A percentile compares a stretch with the other conserved stretches of the same genome.
Conservation (phyloP, 2,888 invertebrate genomes). For the Encarsia formosa region DNA sequence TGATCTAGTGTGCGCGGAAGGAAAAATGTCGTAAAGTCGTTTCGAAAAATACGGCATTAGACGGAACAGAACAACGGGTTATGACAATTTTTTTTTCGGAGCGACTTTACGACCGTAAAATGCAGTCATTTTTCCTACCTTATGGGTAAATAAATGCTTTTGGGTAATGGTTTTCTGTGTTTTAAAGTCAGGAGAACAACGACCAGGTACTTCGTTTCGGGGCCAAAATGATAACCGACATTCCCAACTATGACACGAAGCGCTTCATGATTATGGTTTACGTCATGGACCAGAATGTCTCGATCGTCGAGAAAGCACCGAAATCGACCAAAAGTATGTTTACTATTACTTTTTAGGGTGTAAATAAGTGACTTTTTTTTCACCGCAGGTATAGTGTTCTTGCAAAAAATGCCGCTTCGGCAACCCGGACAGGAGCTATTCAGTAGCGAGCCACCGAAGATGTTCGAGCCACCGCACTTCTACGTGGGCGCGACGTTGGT, state of each 20-base stretch:
- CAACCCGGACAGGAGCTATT: conserved; percentile 71
- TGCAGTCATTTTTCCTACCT: too few relatives aligned
- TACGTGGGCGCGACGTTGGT: conserved; percentile 77
- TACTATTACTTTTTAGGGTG: too few relatives aligned
- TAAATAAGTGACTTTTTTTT: too few relatives aligned
- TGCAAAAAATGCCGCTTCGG: conserved; percentile 67
- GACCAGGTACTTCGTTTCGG: conserved; percentile 76
- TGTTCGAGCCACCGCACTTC: conserved; percentile 76
- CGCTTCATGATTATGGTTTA: conserved; percentile 78
- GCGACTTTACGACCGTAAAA: too few relatives aligned
- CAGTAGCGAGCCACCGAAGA: conserved; percentile 67
- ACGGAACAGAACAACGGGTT: too few relatives aligned
- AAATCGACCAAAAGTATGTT: too few relatives aligned
- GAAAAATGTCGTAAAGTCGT: too few relatives aligned
- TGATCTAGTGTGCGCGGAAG: background rate
- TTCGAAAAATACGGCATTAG: too few relatives aligned
- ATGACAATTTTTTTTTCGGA: too few relatives aligned
- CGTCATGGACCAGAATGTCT: conserved; percentile 78
- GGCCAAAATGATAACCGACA: conserved; percentile 71
- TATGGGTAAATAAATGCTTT: too few relatives aligned
- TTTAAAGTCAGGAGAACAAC: conserved; percentile 63
- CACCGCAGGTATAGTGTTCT: too few relatives aligned
- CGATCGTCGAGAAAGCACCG: conserved; percentile 70
- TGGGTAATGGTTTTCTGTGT: too few relatives aligned
- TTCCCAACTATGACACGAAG: conserved; percentile 62